A percentile compares a stretch with the other conserved stretches of the same genome.
Conservation (phyloP, 2,113 vertebrate genomes). For the Genyomyrus donnyi region DNA sequence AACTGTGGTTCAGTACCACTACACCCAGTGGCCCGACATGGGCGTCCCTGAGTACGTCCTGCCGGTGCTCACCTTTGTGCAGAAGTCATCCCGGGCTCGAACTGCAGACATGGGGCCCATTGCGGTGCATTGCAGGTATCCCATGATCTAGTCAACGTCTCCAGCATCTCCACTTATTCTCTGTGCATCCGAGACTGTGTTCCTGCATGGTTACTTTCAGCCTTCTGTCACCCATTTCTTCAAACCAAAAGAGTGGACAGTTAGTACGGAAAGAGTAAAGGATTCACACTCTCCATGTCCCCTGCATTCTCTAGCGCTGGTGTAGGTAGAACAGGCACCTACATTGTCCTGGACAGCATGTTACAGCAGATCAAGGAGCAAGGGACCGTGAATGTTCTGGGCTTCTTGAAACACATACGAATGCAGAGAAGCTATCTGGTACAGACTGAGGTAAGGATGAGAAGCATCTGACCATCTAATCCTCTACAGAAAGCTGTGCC, state of each 20-base stretch:
- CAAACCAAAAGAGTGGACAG: neutral
- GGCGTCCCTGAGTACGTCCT: slow-evolving; percentile 83
- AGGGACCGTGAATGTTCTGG: slow-evolving; percentile 75
- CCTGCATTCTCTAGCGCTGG: slow-evolving; percentile 71
- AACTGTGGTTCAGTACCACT: slow-evolving; percentile 81
- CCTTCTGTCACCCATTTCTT: neutral
- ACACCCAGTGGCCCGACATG: slow-evolving; percentile 98
- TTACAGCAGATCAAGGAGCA: slow-evolving; percentile 82
- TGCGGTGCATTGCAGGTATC: slow-evolving; percentile 90
- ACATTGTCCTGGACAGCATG: slow-evolving; percentile 95
- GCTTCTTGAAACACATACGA: slow-evolving; percentile 92
- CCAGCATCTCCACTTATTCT: neutral
- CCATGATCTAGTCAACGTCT: neutral
- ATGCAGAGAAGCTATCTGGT: slow-evolving; percentile 92
- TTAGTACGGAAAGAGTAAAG: neutral
- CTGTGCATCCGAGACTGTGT: neutral
- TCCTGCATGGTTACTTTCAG: neutral
- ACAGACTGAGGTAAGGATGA: slow-evolving; percentile 82
- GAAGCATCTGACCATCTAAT: neutral
- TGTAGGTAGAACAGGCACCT: slow-evolving; percentile 86
- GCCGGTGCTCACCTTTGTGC: slow-evolving; percentile 83
- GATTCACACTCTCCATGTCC: neutral
- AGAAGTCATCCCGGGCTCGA: slow-evolving; percentile 72
- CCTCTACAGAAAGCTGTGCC: neutral
- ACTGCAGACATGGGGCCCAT: slow-evolving; percentile 68